Evolutionary conservation across 2,888 invertebrate species (phyloP).

Genomic region (Neuroscelio doddi): DNA sequence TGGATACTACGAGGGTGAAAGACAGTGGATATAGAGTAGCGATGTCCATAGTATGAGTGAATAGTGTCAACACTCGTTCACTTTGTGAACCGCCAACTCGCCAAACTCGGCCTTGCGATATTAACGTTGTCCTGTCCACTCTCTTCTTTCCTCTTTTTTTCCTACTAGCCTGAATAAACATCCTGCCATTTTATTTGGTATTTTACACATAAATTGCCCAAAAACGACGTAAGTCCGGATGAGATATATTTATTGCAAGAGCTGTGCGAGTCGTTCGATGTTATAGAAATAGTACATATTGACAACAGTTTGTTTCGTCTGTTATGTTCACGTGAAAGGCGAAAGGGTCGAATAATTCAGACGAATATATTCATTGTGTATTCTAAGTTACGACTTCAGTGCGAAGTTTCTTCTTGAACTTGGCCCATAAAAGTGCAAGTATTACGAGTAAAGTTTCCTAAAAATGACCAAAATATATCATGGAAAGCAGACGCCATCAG

Average conservation of each 20-base stretch:
- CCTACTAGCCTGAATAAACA: slow-evolving; percentile 62
- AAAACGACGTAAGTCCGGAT: slow-evolving; percentile 61
- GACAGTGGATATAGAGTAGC: too few relatives aligned
- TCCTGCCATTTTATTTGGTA: slow-evolving; percentile 65
- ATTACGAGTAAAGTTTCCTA: slow-evolving; percentile 32
- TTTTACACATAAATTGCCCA: slow-evolving; percentile 64
- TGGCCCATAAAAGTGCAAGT: slow-evolving; percentile 31
- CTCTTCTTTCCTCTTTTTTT: slow-evolving; percentile 34
- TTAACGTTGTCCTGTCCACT: slow-evolving; percentile 63
- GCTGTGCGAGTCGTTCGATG: slow-evolving; percentile 43
- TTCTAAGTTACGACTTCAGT: slow-evolving; percentile 30
- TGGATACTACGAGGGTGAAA: too few relatives aligned
- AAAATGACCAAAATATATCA: slow-evolving; percentile 33
- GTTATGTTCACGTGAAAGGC: slow-evolving; percentile 15
- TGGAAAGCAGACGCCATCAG: slow-evolving; percentile 14
- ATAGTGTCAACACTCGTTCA: slow-evolving; percentile 70
- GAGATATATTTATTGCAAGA: not conserved
- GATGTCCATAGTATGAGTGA: slow-evolving; percentile 64
- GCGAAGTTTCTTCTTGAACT: slow-evolving; percentile 38
- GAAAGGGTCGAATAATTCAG: slow-evolving; percentile 27
- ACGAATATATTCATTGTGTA: slow-evolving; percentile 40
- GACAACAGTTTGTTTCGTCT: slow-evolving; percentile 32
- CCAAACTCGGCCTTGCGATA: slow-evolving; percentile 65
- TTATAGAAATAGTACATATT: slow-evolving; percentile 5
- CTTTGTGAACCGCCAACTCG: slow-evolving; percentile 68